Percentiles rank a stretch among this genome's conserved stretches.
These are phyloP conservation scores for Pantherophis guttatus DNA, from an alignment of 2,113 vertebrate species.

Conservation along the genomic window DNA sequence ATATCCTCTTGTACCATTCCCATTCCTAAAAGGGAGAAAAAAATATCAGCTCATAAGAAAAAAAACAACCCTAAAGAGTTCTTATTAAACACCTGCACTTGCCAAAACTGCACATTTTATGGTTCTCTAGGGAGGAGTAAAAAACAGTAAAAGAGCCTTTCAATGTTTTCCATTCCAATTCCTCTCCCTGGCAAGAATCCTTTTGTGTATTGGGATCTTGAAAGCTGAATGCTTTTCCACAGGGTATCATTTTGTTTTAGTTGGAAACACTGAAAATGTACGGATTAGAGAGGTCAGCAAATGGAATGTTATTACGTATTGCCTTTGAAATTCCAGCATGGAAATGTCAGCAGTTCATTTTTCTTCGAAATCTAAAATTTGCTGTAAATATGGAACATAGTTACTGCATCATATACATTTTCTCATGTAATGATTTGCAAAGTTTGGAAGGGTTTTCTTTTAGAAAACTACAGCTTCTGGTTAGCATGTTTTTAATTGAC, in stretches of 20 bases:
- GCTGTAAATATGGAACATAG: not conserved
- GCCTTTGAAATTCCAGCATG: conserved; percentile 49
- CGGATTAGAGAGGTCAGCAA: conserved; percentile 56
- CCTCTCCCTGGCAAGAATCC: conserved; percentile 22
- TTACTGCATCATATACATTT: conserved; percentile 37
- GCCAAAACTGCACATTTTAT: not conserved
- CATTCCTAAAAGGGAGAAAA: conserved; percentile 3
- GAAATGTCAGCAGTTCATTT: conserved; percentile 49
- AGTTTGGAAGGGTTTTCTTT: conserved; percentile 16
- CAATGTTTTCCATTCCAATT: conserved; percentile 38
- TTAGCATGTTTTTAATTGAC: not conserved
- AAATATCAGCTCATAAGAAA: not conserved
- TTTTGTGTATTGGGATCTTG: conserved; percentile 32
- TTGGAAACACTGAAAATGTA: conserved; percentile 43
- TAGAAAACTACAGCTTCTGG: not conserved
- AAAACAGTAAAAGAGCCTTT: not conserved
- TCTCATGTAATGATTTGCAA: conserved; percentile 32
- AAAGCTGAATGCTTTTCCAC: conserved; percentile 52
- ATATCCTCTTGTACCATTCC: not conserved
- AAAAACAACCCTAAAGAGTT: not conserved
- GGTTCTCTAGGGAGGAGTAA: not conserved
- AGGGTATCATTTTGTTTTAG: conserved; percentile 53
- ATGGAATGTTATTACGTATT: conserved; percentile 45
- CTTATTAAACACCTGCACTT: conserved; percentile 36
- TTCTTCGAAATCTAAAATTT: conserved; percentile 44